phyloP scores from a whole-genome alignment of 2,797 vertebrate species.

The Pteronotus mesoamericanus region DNA sequence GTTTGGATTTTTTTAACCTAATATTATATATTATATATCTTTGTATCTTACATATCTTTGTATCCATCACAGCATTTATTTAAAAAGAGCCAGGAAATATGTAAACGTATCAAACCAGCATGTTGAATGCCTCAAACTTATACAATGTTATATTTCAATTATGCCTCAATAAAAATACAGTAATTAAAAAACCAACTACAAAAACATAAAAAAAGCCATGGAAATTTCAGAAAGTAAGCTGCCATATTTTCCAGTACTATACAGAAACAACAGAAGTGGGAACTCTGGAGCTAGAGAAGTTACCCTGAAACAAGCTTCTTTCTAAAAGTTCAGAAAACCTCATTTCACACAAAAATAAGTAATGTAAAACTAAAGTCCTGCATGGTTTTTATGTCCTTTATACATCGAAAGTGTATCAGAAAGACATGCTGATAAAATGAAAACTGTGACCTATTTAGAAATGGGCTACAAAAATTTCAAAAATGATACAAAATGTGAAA shows the following conservation, averaged over 20 bases:
- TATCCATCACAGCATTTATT: constrained; percentile 6
- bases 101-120: neutral
- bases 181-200: neutral
- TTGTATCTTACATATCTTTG: neutral
- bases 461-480: neutral
- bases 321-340: neutral
- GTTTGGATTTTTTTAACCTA: neutral
- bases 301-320: neutral
- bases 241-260: neutral
- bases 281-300: neutral
- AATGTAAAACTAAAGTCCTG: neutral
- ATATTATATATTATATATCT: neutral
- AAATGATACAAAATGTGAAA: neutral
- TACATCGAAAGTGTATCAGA: neutral
- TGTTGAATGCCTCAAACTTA: neutral
- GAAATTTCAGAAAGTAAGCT: neutral
- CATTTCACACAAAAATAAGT: neutral
- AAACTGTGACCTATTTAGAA: neutral
- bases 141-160: neutral
- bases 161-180: neutral
- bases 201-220: neutral
- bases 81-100: neutral
- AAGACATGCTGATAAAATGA: neutral
- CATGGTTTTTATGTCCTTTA: neutral
- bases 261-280: neutral